phyloP scores from a whole-genome alignment of 2,888 invertebrate species.

The Julus scanicus region DNA sequence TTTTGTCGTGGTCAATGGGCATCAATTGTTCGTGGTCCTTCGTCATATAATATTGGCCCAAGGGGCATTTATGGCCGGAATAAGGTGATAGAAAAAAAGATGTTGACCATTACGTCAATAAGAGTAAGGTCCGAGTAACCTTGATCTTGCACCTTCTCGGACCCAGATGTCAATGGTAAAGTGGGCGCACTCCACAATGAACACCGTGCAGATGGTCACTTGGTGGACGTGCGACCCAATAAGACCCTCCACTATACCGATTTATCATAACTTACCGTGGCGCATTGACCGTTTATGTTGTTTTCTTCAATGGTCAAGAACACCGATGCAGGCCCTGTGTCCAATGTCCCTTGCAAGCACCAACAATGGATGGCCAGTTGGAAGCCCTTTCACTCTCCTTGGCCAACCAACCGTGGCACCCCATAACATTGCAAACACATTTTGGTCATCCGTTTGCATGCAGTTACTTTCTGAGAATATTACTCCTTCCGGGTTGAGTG shows the following conservation, averaged over 20 bases:
- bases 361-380: conserved; percentile 6
- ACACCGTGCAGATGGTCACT: conserved; percentile 24
- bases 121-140: neutral
- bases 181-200: neutral
- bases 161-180: neutral
- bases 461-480: neutral
- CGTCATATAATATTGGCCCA: conserved; percentile 6
- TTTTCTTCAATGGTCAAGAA: neutral
- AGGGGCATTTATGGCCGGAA: conserved; percentile 26
- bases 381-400: conserved; percentile 15
- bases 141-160: neutral
- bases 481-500: conserved; percentile 20
- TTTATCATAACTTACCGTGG: conserved; percentile 14
- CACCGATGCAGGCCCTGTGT: neutral
- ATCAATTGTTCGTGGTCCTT: neutral
- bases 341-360: neutral
- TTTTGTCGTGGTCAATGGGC: neutral
- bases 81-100: neutral
- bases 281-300: conserved; percentile 15
- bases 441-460: neutral
- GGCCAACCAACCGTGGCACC: neutral
- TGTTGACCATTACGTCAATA: conserved; percentile 29
- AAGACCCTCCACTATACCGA: neutral
- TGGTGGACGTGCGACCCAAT: neutral
- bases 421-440: neutral